Conservation (phyloP, 2,888 invertebrate genomes). For the Himalopsyche tibetana region DNA sequence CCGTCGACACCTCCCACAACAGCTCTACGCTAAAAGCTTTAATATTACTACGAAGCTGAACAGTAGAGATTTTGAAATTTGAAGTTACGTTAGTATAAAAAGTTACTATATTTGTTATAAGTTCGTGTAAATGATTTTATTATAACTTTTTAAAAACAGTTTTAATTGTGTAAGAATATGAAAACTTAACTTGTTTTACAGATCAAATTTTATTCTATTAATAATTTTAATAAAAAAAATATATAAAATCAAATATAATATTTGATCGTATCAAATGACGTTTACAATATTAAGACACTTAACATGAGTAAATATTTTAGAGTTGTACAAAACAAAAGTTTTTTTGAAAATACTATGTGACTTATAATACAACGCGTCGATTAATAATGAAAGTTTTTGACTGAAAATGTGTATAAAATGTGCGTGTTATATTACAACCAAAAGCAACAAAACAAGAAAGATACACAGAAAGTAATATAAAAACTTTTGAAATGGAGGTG, state of each 20-base stretch:
- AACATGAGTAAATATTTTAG: too few species aligned
- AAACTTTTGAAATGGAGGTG: neutral
- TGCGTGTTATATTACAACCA: neutral
- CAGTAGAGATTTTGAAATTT: neutral
- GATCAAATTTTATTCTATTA: too few species aligned
- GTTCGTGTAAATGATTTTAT: neutral
- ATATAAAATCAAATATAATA: too few species aligned
- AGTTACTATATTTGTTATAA: neutral
- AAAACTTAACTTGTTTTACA: too few species aligned
- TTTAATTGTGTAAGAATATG: neutral
- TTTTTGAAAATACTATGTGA: too few species aligned
- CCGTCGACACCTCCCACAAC: conserved; percentile 8
- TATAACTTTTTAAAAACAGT: neutral
- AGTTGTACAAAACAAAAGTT: too few species aligned
- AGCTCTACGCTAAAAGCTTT: neutral
- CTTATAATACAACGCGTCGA: too few species aligned
- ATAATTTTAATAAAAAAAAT: too few species aligned
- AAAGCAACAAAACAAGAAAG: neutral
- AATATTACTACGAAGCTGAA: neutral
- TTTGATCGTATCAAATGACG: too few species aligned
- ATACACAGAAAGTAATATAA: neutral
- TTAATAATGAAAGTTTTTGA: too few species aligned
- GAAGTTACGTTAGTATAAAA: neutral
- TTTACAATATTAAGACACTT: too few species aligned
- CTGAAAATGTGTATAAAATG: too few species aligned